These are phyloP conservation scores for Pomatorhinus ruficollis DNA, from an alignment of 2,113 vertebrate genomes.

Conservation along the genomic window DNA sequence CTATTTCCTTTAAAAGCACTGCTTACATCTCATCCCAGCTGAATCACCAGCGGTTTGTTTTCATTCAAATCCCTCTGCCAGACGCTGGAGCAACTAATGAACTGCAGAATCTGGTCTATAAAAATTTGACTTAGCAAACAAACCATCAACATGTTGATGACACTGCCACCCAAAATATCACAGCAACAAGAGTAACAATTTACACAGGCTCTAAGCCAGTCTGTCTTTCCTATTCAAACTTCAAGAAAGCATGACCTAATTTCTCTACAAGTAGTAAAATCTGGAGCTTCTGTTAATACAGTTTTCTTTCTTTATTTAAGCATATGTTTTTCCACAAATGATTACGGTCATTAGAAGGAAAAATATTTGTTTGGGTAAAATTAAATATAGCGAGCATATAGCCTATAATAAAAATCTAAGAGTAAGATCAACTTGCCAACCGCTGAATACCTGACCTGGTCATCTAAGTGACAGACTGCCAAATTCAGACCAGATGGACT, in stretches of 20 bases:
- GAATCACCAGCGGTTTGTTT: conserved; percentile 18
- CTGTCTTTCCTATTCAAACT: conserved; percentile 36
- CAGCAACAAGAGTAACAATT: conserved; percentile 47
- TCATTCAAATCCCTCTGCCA: conserved; percentile 32
- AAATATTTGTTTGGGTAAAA: not conserved
- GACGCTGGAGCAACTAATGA: conserved; percentile 29
- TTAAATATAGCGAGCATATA: not conserved
- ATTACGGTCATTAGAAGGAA: not conserved
- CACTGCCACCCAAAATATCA: conserved; percentile 42
- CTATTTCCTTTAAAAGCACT: not conserved
- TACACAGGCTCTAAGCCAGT: conserved; percentile 1
- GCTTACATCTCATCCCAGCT: not conserved
- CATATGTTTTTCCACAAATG: not conserved
- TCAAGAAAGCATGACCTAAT: conserved; percentile 22
- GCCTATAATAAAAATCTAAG: not conserved
- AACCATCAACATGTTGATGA: conserved; percentile 44
- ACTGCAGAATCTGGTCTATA: conserved; percentile 27
- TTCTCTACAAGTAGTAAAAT: not conserved
- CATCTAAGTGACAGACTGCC: not conserved
- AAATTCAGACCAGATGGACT: not conserved
- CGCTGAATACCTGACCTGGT: not conserved
- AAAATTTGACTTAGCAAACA: conserved; percentile 47
- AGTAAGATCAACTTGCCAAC: not conserved
- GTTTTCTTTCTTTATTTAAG: not conserved
- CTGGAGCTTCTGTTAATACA: not conserved